Evolutionary conservation across 2,797 vertebrate species (phyloP).

Genomic region (Numenius phaeopus): DNA sequence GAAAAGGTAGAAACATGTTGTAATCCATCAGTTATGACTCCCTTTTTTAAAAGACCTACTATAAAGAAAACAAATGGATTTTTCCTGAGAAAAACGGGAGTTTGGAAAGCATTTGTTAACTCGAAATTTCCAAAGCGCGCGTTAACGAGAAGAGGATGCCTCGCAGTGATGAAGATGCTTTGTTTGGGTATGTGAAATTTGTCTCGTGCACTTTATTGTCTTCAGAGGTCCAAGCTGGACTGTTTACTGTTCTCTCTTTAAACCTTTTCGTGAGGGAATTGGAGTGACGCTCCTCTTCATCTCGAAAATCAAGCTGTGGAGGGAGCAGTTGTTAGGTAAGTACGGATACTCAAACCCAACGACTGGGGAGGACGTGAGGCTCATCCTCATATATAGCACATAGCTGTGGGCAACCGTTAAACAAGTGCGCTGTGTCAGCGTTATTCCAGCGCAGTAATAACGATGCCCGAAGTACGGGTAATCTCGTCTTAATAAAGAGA

Average conservation of each 20-base stretch:
- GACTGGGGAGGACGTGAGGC: not conserved
- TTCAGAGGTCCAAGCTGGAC: not conserved
- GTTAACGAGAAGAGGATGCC: conserved; percentile 1
- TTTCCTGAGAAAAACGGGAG: conserved; percentile 47
- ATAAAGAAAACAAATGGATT: conserved; percentile 65
- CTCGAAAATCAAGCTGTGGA: not conserved
- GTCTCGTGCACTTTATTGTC: not conserved
- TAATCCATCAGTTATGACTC: conserved; percentile 73
- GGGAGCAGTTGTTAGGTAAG: not conserved
- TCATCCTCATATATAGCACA: not conserved
- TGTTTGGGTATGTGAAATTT: not conserved
- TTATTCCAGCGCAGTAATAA: not conserved
- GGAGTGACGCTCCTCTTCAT: not conserved
- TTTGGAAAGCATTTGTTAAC: conserved; percentile 45
- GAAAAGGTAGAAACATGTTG: conserved; percentile 77
- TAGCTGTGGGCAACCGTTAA: not conserved
- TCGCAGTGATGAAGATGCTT: not conserved
- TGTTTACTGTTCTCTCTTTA: not conserved
- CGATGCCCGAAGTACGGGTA: not conserved
- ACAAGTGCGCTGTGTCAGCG: not conserved
- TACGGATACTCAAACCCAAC: not conserved
- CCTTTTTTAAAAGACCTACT: conserved; percentile 72
- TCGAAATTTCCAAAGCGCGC: conserved; percentile 38
- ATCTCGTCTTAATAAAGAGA: not conserved
- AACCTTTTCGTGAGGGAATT: not conserved